A percentile compares a stretch with the other conserved stretches of the same genome.
Evolutionary conservation across 2,113 vertebrate species (phyloP).

Genomic region (Ctenomys sociabilis): DNA sequence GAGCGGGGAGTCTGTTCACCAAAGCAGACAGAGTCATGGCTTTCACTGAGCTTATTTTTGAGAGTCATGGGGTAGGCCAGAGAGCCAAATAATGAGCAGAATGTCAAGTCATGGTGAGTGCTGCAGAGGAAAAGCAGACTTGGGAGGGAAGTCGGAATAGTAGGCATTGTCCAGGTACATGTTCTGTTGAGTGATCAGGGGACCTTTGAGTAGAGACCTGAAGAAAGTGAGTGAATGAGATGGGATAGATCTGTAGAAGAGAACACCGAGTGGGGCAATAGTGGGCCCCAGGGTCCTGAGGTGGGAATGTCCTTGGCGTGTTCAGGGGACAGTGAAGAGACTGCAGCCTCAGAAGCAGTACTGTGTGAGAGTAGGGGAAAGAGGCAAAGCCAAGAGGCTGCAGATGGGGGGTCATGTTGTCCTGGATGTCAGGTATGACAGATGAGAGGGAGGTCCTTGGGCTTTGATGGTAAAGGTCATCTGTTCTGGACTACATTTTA

Average conservation of each 20-base stretch:
- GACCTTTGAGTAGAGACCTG: neutral
- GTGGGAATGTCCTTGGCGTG: neutral
- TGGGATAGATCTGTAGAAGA: neutral
- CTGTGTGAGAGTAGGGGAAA: rapidly evolving
- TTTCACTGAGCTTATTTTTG: neutral
- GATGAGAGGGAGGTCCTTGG: neutral
- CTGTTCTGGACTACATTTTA: neutral
- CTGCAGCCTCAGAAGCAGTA: no score
- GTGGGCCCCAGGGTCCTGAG: neutral
- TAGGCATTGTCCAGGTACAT: no score
- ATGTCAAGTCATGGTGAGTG: neutral
- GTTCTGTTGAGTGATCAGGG: neutral
- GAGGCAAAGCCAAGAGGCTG: neutral
- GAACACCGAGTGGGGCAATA: neutral
- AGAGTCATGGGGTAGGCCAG: no score
- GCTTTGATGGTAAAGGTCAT: neutral
- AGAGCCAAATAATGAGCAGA: no score
- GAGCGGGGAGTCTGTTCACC: neutral
- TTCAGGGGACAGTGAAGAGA: neutral
- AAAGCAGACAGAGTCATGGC: neutral
- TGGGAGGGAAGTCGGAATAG: neutral
- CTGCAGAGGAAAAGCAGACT: neutral
- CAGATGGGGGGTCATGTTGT: rapidly evolving
- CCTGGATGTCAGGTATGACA: neutral
- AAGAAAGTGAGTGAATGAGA: neutral